Base-by-base conservation (phyloP, 2,888 invertebrate species). In the Calameuta filiformis region DNA sequence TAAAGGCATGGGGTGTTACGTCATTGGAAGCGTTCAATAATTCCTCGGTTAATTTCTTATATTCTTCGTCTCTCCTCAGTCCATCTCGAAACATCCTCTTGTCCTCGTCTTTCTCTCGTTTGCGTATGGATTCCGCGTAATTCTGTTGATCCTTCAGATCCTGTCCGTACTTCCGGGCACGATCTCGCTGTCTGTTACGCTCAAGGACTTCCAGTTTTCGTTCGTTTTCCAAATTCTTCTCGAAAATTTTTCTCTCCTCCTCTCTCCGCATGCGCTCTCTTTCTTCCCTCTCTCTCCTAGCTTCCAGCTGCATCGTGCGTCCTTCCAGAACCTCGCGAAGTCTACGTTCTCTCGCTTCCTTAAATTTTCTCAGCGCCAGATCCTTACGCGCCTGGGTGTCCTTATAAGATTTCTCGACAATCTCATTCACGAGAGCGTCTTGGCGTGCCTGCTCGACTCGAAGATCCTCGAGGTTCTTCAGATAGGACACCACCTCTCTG, bases 1-100 rank as follows among this genome's bases (percentile, higher is more conserved):
- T 85, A 79, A 89, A 88, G 68, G 89, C 87, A 78, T 85, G 87
- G n/a, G 87, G 85, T 76, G 81, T 83, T 76, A 87, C 80, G 76
- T 83, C 82, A 76, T 88, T 86, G 40, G 88, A 85, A 77, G 86
- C 84, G n/a, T 82, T 80, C 76, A 85, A 68, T 68, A 87, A 77
- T 74, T 85, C 83, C n/a, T 85, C 81, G 33, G 82, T 81, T 73
- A 86, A 80, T 73, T 80, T 84, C 76, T 81, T 76, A 76, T 83
- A 81, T 77, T 88, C 87, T n/a, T 83, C 83, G 35, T 83, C 81
- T 6, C 80, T 76, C 71, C 81, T 83, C 79, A 79, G 35, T 23
- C 79, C 77, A 30, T 82, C 80, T 0, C 76, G 77, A 35, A 69
- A 71, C 15, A 79, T 74, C 30, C 73, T 80, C 35, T 77, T 76